A percentile compares a stretch with the other conserved stretches of the same genome.
Conservation (phyloP, 2,113 vertebrate species). For the Myotis lucifugus region DNA sequence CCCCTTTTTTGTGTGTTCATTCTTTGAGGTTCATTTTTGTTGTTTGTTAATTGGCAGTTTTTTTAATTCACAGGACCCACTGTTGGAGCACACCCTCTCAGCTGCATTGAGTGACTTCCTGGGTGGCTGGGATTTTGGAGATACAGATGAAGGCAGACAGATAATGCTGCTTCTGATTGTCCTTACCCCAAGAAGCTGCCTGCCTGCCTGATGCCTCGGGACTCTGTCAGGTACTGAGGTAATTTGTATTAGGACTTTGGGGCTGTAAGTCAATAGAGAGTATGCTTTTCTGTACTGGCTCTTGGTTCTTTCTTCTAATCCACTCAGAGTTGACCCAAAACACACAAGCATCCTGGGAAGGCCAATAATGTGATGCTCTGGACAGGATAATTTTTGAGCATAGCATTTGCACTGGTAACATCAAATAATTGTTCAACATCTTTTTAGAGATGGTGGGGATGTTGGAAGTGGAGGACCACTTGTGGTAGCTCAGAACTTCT, state of each 20-base stretch:
- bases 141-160: not conserved
- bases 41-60: constrained; percentile 30
- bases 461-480: not conserved
- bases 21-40: constrained; percentile 30
- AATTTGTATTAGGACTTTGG: constrained; percentile 41
- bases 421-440: not conserved
- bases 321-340: constrained; percentile 1
- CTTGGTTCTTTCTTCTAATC: constrained; percentile 44
- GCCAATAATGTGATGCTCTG: not conserved
- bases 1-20: accelerated
- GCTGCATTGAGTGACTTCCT: not conserved
- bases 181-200: not conserved
- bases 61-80: not conserved
- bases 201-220: not conserved
- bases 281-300: not conserved
- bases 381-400: not conserved
- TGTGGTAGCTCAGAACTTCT: not conserved
- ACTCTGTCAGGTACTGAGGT: constrained; percentile 13
- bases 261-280: constrained; percentile 29
- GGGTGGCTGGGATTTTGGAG: not conserved
- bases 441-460: not conserved
- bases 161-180: not conserved
- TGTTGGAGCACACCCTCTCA: not conserved
- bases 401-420: not conserved
- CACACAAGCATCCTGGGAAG: not conserved